Percentiles rank a stretch among this genome's conserved stretches.
phyloP scores from a whole-genome alignment of 2,888 invertebrate genomes.

The Spatulosminthurus flaviceps region DNA sequence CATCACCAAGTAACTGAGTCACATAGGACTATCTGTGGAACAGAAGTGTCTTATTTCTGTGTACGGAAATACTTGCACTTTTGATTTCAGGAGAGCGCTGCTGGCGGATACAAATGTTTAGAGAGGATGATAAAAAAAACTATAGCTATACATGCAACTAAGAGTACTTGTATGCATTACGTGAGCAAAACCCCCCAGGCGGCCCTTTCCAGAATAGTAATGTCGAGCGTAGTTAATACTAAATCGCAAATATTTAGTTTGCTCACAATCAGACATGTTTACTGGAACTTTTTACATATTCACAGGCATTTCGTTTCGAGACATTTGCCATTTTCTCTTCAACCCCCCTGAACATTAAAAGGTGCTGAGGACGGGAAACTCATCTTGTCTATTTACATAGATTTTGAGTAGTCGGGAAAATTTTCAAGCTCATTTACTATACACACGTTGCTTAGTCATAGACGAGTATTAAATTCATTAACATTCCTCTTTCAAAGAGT shows the following conservation, averaged over 20 bases:
- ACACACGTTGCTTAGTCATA: too few relatives aligned
- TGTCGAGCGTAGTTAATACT: not conserved
- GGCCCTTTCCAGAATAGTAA: conserved; percentile 8
- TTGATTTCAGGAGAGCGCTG: conserved; percentile 6
- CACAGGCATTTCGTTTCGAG: not conserved
- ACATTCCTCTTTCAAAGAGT: too few relatives aligned
- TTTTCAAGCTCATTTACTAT: not conserved
- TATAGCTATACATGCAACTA: too few relatives aligned
- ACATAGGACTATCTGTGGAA: too few relatives aligned
- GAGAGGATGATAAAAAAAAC: not conserved
- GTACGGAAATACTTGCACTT: conserved; percentile 7
- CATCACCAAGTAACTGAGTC: too few relatives aligned
- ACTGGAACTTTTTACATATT: conserved; percentile 10
- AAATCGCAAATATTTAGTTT: conserved; percentile 18
- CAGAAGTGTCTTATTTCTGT: not conserved
- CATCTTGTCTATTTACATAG: not conserved
- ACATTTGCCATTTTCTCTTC: not conserved
- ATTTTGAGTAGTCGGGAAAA: not conserved
- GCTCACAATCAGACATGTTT: conserved; percentile 1
- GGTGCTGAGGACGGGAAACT: too few relatives aligned
- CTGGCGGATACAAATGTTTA: not conserved
- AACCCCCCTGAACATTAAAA: not conserved
- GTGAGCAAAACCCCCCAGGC: conserved; percentile 9
- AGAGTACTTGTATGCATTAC: too few relatives aligned
- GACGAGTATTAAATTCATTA: too few relatives aligned